Evolutionary conservation across 1,140 invertebrate species (phyloP), one percentile per base, ranked within the genome.

Genomic region (Drosophila pachea): DNA sequence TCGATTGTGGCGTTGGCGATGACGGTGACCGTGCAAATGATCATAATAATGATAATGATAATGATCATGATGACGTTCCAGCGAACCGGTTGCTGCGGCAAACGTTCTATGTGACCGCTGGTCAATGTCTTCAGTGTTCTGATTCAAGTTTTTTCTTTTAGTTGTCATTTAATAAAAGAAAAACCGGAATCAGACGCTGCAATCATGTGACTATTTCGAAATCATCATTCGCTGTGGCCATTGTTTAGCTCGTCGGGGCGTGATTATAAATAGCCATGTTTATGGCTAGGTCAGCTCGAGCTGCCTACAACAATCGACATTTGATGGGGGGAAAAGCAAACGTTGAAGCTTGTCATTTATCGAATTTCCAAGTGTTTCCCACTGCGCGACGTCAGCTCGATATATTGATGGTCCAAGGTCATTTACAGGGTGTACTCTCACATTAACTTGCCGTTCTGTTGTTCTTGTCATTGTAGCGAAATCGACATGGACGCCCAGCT

Each of bases 401-500:
- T 16, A 7, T 33, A 38, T 54, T 55, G 43, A 2, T 16, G 36
- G 43, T 14, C 45, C 67, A 69, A 69, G 67, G 67, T 69, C 47
- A 50, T 65, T 68, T 32, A 22, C 60, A 43, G 52, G 45, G 66
- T 64, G 22, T 22, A 22, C 22, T 22, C 22, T 22, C 22, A 22
- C 22, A 52, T 16, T 36, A 12, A 52, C 9, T 5, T 35, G 49
- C 4, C 49, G 9, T 14, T 43, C 9, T 43, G 61, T 36, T 65
- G 7, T 64, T 47, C 78, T 53, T 22, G 22, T 50, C 38, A 64
- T 81, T 78, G 40, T 65, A 97, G 95, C 91, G 95, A 97, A 90
- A 90, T 93, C 76, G 95, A 95, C 76, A 93, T 97, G 94, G 93
- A 94, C 73, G 94, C 95, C 43, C 94, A 95, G 86, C 91, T 94